Base-by-base conservation (phyloP, 2,113 vertebrate genomes). In the Indri indri region DNA sequence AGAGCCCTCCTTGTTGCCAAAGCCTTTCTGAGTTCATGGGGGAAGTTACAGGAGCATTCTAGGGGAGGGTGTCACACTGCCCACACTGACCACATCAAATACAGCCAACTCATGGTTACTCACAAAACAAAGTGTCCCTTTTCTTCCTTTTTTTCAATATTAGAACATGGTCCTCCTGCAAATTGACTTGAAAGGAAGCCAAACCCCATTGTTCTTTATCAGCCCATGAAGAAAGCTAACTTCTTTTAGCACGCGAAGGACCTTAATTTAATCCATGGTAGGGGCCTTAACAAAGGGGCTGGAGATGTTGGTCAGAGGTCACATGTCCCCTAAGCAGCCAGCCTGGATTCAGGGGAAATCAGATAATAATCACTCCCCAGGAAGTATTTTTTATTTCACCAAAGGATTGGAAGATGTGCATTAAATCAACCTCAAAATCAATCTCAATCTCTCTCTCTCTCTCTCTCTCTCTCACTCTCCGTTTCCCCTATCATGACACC, bases 321-420 rank as follows among this genome's bases (percentile, higher is more conserved):
- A 0, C 37, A 57, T 84, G 25, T 0, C 0, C 10, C 2, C 70
- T 47, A 71, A 97, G 95, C 97, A 97, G 96, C 66, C 94, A 96
- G 88, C 66, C 57, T 84, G 17, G 88, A 93, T 95, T 97, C 90
- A 90, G 92, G 95, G 94, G 34, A 97, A 98, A 95, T 96, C 80
- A 91, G 8, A 50, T 89, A 86, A 27, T 76, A 86, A 27, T 86
- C 57, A 70, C 93, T 97, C 63, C 76, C 30, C 81, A 97, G 98
- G 97, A 97, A 91, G 92, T 71, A 54, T 81, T 97, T 96, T 73
- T 97, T 11, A 90, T 97, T 98, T 97, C 73, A 65, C 50, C 42
- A 1, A 25, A 95, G 90, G 83, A 52, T 96, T 96, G 68, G 40
- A 77, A 97, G 86, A n/a, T n/a, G n/a, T n/a, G n/a, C 81, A 37